Conservation (phyloP, 2,888 invertebrate genomes). For the Anoncus sp. region DNA sequence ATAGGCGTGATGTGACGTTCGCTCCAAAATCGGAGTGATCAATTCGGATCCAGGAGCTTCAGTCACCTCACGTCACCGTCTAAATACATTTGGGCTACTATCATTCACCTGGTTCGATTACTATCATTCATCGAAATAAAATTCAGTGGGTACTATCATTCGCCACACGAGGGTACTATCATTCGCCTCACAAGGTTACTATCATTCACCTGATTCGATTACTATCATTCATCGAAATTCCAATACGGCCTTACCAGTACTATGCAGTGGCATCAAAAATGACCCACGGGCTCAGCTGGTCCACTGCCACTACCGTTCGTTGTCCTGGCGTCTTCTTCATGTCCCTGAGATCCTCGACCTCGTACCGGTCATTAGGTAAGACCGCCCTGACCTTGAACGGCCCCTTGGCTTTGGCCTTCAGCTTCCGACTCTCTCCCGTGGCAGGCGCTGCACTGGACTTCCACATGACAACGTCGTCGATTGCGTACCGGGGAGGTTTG, state of each 20-base stretch:
- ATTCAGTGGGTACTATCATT: constrained; percentile 7
- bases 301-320: constrained; percentile 64
- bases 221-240: too few relatives aligned
- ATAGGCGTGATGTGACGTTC: neutral
- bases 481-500: constrained; percentile 45
- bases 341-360: constrained; percentile 67
- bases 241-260: constrained; percentile 20
- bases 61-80: too few relatives aligned
- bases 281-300: constrained; percentile 49
- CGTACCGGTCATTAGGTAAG: constrained; percentile 67
- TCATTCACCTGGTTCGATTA: too few relatives aligned
- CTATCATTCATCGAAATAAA: constrained; percentile 25
- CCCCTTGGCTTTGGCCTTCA: constrained; percentile 61
- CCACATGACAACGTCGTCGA: constrained; percentile 65
- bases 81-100: too few relatives aligned
- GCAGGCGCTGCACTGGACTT: constrained; percentile 44
- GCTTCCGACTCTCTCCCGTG: constrained; percentile 63
- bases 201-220: too few relatives aligned
- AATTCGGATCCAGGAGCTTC: constrained; percentile 3
- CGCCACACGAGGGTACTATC: too few relatives aligned
- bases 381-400: constrained; percentile 65
- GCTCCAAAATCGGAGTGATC: constrained; percentile 1
- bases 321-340: too few relatives aligned
- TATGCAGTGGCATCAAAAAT: constrained; percentile 36
- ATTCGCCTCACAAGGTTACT: too few relatives aligned